These are phyloP conservation scores for Burhinus bistriatus DNA, from an alignment of 2,113 vertebrate genomes.

Conservation along the genomic window DNA sequence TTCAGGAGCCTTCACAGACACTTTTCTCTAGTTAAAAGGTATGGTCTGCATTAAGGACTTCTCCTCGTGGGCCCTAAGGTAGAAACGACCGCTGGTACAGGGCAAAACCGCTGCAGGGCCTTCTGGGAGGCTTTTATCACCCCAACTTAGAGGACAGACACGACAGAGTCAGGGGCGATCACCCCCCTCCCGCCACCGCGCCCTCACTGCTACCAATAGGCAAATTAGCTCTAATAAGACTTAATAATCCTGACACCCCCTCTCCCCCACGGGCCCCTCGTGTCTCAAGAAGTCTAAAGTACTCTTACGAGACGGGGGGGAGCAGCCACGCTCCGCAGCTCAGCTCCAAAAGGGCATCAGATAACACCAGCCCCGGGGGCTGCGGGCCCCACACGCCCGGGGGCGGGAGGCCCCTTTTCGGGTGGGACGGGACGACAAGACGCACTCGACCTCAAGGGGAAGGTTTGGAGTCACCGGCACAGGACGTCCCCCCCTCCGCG, in stretches of 20 bases:
- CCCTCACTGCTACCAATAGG: not conserved
- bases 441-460: not conserved
- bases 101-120: not conserved
- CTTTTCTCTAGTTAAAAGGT: not conserved
- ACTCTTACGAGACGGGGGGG: not conserved
- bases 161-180: not conserved
- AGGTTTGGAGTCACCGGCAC: not conserved
- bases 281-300: slow-evolving; percentile 53
- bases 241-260: not conserved
- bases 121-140: not conserved
- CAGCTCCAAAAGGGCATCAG: slow-evolving; percentile 62
- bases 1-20: not conserved
- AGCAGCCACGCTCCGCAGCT: slow-evolving; percentile 5
- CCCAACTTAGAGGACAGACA: no score
- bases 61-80: fast-evolving
- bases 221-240: not conserved
- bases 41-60: not conserved
- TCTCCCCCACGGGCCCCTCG: not conserved
- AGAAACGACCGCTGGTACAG: not conserved
- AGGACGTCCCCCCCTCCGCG: not conserved
- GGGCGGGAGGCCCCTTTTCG: not conserved
- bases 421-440: no score
- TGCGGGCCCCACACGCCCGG: not conserved
- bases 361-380: slow-evolving; percentile 19
- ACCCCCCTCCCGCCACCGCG: not conserved